Percentiles rank a stretch among this genome's conserved stretches.
Conservation (phyloP, 2,113 vertebrate species). For the Antigone vipio region DNA sequence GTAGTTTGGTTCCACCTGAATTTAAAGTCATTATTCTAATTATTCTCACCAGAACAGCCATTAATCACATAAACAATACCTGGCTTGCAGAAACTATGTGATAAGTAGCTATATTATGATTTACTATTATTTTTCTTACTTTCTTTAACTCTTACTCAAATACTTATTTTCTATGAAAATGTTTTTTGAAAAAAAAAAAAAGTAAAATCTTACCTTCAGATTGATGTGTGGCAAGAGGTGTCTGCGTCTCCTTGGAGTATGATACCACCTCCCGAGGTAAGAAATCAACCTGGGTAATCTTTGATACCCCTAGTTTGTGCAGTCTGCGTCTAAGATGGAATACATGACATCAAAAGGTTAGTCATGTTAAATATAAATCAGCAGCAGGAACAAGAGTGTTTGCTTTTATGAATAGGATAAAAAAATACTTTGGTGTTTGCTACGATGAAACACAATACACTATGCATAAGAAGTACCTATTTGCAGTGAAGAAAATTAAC, state of each 20-base stretch:
- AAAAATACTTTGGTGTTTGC: not conserved
- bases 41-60: slow-evolving; percentile 22
- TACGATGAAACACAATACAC: not conserved
- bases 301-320: slow-evolving; percentile 89
- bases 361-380: not conserved
- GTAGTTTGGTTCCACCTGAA: not conserved
- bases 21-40: slow-evolving; percentile 41
- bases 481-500: not conserved
- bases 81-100: not conserved
- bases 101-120: not conserved
- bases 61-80: slow-evolving; percentile 45
- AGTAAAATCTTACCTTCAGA: slow-evolving; percentile 83
- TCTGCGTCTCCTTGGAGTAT: slow-evolving; percentile 96
- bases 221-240: slow-evolving; percentile 84
- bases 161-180: not conserved
- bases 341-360: slow-evolving; percentile 21
- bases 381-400: not conserved
- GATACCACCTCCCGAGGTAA: slow-evolving; percentile 91
- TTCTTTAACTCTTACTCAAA: not conserved
- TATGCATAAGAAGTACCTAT: not conserved
- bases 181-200: not conserved
- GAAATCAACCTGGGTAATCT: slow-evolving; percentile 96
- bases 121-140: not conserved
- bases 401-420: not conserved
- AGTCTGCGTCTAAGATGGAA: slow-evolving; percentile 81